Evolutionary conservation across 2,888 invertebrate genomes (phyloP), one percentile per base, ranked within the genome.

Genomic region (Sphecodes monilicornis): DNA sequence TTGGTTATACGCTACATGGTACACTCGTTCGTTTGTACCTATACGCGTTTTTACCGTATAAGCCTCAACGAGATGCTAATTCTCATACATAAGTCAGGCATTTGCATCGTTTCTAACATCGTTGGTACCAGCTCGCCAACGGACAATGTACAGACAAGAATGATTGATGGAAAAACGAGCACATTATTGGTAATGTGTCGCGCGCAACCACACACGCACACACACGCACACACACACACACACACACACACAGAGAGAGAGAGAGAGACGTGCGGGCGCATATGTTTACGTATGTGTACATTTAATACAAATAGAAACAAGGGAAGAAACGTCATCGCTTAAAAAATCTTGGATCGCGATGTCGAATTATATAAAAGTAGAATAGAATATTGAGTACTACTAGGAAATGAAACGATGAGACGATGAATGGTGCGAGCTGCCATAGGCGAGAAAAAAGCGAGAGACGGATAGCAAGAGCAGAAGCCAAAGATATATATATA

Each of bases 81-180:
- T 36, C 46, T 26, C 18, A 10, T 75, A 66, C 32, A 32, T 26
- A 46, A 66, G 36, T 66, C 36, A 66, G n/a, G n/a, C n/a, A n/a
- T 32, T 36, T 46, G 6, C 13, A n/a, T 50, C 16, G 46, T 46
- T 39, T 60, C 29, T 32, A n/a, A n/a, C 46, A 70, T 41, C 13
- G 32, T 54, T 73, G 69, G 81, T 54, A 0, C 43, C 32, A 46
- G 64, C n/a, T 41, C n/a, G 54, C 22, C 36, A 73, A 43, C 36
- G 43, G 72, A 72, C 46, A 22, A 46, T 81, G 46, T n/a, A 18
- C 68, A n/a, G 57, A 29, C 41, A 43, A 32, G 13, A 26, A 54
- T 18, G n/a, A 50, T 60, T 60, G 50, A 68, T 10, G 4, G 10
- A 64, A 22, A 22, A n/a, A 70, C 1, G 11, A 60, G 29, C 26